These are phyloP conservation scores for Bergia puertoricense DNA, from an alignment of 92 coral and sea anemone genomes.

Conservation along the genomic window DNA sequence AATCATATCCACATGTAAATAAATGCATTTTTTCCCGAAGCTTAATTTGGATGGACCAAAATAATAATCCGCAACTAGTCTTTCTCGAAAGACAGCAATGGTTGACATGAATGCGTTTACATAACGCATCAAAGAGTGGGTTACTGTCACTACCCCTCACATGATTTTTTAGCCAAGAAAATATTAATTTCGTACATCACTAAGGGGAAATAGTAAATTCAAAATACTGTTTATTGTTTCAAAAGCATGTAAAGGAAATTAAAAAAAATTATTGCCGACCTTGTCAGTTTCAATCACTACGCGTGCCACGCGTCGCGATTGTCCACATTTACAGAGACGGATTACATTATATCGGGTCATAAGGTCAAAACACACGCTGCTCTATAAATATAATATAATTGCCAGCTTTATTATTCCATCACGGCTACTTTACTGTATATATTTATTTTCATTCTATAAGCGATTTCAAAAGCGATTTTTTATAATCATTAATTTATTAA, in stretches of 20 bases:
- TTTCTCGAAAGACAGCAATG: slow-evolving; percentile 18
- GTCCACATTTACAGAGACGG: too few species aligned
- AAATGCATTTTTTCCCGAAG: too few species aligned
- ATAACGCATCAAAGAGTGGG: slow-evolving; percentile 13
- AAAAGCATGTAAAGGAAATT: slow-evolving; percentile 1
- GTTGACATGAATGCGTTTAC: slow-evolving; percentile 1
- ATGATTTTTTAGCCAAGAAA: slow-evolving; percentile 10
- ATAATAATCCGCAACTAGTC: slow-evolving; percentile 15
- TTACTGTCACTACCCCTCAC: slow-evolving; percentile 3
- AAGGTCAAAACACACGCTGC: slow-evolving; percentile 23
- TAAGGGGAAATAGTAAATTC: slow-evolving; percentile 34
- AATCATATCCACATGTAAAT: too few species aligned
- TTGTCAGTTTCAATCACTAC: too few species aligned
- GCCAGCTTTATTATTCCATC: slow-evolving; percentile 32
- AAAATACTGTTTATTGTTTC: slow-evolving; percentile 30
- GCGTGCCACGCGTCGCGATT: too few species aligned
- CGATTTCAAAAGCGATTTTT: slow-evolving; percentile 16
- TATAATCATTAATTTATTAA: too few species aligned
- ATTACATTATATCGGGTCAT: not conserved
- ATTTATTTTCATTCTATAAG: slow-evolving; percentile 13
- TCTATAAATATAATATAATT: slow-evolving; percentile 19
- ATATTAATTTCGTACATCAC: slow-evolving; percentile 10
- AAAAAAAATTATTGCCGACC: slow-evolving; percentile 10
- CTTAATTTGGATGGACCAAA: too few species aligned
- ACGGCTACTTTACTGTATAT: slow-evolving; percentile 22